Evolutionary conservation across 2,888 invertebrate genomes (phyloP).

Genomic region (Cyclophora punctaria): DNA sequence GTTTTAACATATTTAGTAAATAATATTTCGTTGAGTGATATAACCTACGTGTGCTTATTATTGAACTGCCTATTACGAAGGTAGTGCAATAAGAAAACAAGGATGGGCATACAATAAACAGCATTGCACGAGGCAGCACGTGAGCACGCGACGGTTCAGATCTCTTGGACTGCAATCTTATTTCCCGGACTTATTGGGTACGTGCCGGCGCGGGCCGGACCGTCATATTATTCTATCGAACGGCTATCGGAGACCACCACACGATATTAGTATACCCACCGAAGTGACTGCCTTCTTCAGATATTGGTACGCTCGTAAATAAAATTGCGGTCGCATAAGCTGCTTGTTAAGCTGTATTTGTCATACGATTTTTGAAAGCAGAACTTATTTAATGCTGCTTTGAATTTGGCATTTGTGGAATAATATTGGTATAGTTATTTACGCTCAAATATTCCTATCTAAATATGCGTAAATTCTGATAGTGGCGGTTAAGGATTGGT

Average conservation of each 20-base stretch:
- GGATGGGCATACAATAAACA: background rate
- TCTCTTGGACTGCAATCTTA: conserved; percentile 60
- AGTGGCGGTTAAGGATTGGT: no score
- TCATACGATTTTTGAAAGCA: conserved; percentile 6
- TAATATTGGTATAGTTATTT: no score
- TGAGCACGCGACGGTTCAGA: conserved; percentile 38
- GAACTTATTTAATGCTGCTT: no score
- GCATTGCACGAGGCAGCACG: conserved; percentile 18
- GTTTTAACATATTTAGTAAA: no score
- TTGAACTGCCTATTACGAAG: no score
- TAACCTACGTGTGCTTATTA: no score
- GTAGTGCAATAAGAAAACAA: background rate
- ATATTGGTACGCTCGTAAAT: conserved; percentile 68
- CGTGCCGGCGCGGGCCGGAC: conserved; percentile 53
- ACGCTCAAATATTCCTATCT: no score
- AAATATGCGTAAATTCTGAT: no score
- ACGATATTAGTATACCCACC: conserved; percentile 65
- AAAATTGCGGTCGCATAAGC: conserved; percentile 50
- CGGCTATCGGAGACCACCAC: conserved; percentile 64
- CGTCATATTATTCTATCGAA: conserved; percentile 73
- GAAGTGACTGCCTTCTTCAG: conserved; percentile 53
- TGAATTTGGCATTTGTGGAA: no score
- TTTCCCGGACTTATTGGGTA: conserved; percentile 73
- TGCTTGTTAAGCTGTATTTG: conserved; percentile 28
- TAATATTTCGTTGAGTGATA: no score